These are phyloP conservation scores for Anguilla rostrata DNA, from an alignment of 2,113 vertebrate genomes.

Conservation along the genomic window DNA sequence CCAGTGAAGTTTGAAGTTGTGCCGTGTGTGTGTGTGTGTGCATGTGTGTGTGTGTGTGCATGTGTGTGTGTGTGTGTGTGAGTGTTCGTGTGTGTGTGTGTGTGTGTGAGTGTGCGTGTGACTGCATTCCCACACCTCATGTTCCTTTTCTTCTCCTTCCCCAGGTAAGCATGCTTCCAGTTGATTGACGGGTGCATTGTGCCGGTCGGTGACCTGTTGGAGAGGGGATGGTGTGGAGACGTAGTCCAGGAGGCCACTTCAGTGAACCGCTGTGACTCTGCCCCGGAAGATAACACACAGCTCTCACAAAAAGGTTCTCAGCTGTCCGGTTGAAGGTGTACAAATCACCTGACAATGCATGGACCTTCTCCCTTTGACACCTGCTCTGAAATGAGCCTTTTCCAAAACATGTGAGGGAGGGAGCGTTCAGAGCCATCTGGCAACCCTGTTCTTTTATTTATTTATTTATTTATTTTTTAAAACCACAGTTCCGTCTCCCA, in stretches of 20 bases:
- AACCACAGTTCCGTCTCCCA: background rate
- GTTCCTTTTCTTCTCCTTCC: constrained; percentile 19
- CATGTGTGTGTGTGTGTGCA: too few species aligned
- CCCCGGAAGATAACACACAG: background rate
- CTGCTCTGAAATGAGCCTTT: background rate
- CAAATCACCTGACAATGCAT: background rate
- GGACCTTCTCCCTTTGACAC: background rate
- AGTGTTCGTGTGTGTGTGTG: too few species aligned
- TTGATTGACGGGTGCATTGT: background rate
- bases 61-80: background rate
- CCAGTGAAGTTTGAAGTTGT: too few species aligned
- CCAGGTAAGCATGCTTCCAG: constrained; percentile 22
- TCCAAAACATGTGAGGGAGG: background rate
- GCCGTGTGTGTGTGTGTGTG: too few species aligned
- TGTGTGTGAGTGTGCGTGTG: background rate
- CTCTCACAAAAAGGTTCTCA: background rate
- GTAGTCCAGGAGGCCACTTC: background rate
- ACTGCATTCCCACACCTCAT: background rate
- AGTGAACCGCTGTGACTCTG: background rate
- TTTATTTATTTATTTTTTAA: background rate
- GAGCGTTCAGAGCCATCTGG: background rate
- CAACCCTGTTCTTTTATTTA: background rate
- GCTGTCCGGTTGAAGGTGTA: background rate
- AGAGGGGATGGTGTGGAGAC: background rate
- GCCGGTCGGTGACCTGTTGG: background rate